Percentiles rank a stretch among this genome's conserved stretches.
phyloP scores from a whole-genome alignment of 1,140 invertebrate genomes.

The Trichonephila inaurata region DNA sequence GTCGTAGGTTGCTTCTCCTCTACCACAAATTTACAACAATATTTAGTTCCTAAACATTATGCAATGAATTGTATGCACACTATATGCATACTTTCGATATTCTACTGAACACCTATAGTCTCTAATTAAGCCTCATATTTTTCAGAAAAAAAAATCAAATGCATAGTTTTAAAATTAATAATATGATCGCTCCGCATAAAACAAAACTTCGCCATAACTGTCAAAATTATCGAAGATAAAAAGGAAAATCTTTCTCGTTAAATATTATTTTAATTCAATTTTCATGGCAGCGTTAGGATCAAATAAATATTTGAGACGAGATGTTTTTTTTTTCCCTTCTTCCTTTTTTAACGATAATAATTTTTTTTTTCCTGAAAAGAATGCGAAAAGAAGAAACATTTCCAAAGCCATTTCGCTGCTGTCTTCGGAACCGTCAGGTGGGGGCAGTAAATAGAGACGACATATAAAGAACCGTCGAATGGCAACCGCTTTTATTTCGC shows the following conservation, averaged over 20 bases:
- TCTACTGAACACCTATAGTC: too few relatives aligned
- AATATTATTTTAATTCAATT: constrained; percentile 23
- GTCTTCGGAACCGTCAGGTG: neutral
- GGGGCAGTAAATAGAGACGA: constrained; percentile 1
- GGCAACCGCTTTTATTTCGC: constrained; percentile 8
- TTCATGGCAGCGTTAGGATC: neutral
- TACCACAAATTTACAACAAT: too few relatives aligned
- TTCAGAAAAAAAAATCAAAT: too few relatives aligned
- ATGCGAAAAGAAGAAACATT: neutral
- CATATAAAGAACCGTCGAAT: neutral
- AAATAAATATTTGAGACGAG: constrained; percentile 4
- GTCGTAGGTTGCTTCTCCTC: too few relatives aligned
- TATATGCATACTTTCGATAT: too few relatives aligned
- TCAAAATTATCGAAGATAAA: neutral
- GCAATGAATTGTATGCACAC: too few relatives aligned
- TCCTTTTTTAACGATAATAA: neutral
- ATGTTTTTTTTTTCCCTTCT: neutral
- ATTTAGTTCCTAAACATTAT: too few relatives aligned
- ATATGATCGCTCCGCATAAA: neutral
- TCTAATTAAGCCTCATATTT: too few relatives aligned
- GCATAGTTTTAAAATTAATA: neutral
- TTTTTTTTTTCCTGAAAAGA: neutral
- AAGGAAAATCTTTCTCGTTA: neutral
- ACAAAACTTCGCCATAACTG: neutral
- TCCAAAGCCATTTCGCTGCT: constrained; percentile 32